These are phyloP conservation scores for Arge pagana DNA, from an alignment of 2,888 invertebrate genomes.

Conservation along the genomic window DNA sequence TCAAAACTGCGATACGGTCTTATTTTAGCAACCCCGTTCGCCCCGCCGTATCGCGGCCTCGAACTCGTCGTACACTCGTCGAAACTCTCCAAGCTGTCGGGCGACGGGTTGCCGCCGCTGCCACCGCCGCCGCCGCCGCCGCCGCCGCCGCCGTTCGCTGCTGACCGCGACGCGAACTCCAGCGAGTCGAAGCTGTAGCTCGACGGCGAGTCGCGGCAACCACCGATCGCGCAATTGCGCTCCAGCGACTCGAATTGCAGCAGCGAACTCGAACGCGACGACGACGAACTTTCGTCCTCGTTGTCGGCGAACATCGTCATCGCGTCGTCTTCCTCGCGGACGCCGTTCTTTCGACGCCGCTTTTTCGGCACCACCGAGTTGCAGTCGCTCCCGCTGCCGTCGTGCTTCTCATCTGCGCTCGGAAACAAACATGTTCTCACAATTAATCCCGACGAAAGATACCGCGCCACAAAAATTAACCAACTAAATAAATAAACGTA, in stretches of 20 bases:
- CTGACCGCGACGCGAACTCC: slow-evolving; percentile 55
- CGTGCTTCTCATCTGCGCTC: slow-evolving; percentile 43
- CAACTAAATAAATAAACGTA: too few relatives aligned
- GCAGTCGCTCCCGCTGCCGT: slow-evolving; percentile 58
- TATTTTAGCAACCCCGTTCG: slow-evolving; percentile 45
- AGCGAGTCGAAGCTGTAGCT: slow-evolving; percentile 61
- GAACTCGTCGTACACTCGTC: slow-evolving; percentile 45
- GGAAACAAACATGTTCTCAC: slow-evolving; percentile 17
- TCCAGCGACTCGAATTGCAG: slow-evolving; percentile 86
- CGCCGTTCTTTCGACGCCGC: slow-evolving; percentile 49
- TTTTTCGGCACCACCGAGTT: slow-evolving; percentile 60
- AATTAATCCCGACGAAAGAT: too few relatives aligned
- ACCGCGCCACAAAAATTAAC: too few relatives aligned
- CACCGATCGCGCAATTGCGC: slow-evolving; percentile 65
- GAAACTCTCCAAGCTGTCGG: slow-evolving; percentile 61
- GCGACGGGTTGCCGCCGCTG: slow-evolving; percentile 57
- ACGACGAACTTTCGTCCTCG: slow-evolving; percentile 59
- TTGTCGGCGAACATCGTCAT: slow-evolving; percentile 46
- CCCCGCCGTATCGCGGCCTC: slow-evolving; percentile 38
- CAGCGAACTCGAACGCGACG: slow-evolving; percentile 78
- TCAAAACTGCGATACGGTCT: slow-evolving; percentile 61
- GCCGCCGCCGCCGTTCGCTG: slow-evolving; percentile 44
- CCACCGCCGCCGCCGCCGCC: slow-evolving; percentile 52
- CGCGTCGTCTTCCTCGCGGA: slow-evolving; percentile 41
- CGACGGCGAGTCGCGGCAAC: slow-evolving; percentile 54